Percentiles rank a stretch among this genome's conserved stretches.
These are phyloP conservation scores for Oncopeltus fasciatus DNA, from an alignment of 1,140 invertebrate genomes.

Conservation along the genomic window DNA sequence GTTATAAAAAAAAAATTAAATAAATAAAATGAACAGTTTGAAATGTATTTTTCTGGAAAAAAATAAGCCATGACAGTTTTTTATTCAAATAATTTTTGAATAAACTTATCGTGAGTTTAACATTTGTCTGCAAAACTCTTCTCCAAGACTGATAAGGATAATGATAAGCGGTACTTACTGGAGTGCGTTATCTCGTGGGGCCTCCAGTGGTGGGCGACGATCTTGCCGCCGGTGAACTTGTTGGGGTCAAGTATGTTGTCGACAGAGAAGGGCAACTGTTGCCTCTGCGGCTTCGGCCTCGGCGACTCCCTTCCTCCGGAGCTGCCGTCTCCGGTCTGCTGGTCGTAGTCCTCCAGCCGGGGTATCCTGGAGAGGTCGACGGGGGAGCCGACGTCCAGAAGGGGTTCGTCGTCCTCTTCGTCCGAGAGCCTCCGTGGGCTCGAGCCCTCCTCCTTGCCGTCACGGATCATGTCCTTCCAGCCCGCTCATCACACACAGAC, in stretches of 20 bases:
- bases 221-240: slow-evolving; percentile 58
- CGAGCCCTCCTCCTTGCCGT: background rate
- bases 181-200: slow-evolving; percentile 30
- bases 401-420: slow-evolving; percentile 18
- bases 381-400: slow-evolving; percentile 20
- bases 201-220: slow-evolving; percentile 32
- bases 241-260: slow-evolving; percentile 83
- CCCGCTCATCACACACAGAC: background rate
- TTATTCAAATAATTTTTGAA: no score
- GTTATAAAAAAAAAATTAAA: no score
- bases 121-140: no score
- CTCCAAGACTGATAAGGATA: no score
- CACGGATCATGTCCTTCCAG: background rate
- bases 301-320: no score
- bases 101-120: no score
- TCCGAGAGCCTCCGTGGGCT: slow-evolving; percentile 13
- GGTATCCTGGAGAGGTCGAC: slow-evolving; percentile 23
- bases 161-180: slow-evolving; percentile 2
- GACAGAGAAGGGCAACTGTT: slow-evolving; percentile 66
- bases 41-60: no score
- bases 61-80: no score
- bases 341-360: background rate
- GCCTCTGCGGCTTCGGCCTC: background rate
- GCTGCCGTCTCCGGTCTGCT: background rate
- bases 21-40: no score